Evolutionary conservation across 2,797 vertebrate species (phyloP).

Genomic region (Microchirus variegatus): DNA sequence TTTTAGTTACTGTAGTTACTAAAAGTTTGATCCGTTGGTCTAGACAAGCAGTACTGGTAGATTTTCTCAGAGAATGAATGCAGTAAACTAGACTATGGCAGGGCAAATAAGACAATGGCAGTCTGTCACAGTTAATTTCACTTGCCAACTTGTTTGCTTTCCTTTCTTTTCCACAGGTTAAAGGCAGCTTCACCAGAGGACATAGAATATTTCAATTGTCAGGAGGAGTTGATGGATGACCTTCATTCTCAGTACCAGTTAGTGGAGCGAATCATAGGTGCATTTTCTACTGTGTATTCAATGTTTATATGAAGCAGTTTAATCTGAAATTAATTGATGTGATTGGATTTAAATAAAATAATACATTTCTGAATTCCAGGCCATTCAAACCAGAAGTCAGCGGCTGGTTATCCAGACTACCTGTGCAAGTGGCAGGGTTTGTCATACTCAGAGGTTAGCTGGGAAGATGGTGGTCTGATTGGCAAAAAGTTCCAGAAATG

Average conservation of each 20-base stretch:
- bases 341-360: neutral
- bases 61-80: no score
- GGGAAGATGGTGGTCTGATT: conserved; percentile 97
- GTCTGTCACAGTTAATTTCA: neutral
- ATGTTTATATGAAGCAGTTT: neutral
- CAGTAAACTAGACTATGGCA: no score
- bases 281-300: conserved; percentile 13
- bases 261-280: conserved; percentile 97
- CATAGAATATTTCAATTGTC: conserved; percentile 97
- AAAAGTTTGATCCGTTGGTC: no score
- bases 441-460: conserved; percentile 97
- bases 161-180: conserved; percentile 80
- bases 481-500: conserved; percentile 92
- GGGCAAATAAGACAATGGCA: no score
- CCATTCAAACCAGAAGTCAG: conserved; percentile 98
- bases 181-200: conserved; percentile 97
- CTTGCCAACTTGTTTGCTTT: no score
- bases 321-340: neutral
- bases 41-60: no score
- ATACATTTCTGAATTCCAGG: conserved; percentile 72
- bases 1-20: no score
- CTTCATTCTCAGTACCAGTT: conserved; percentile 97
- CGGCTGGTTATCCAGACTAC: conserved; percentile 96
- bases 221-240: conserved; percentile 96
- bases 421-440: conserved; percentile 99